phyloP scores from a whole-genome alignment of 2,797 vertebrate genomes.

The Chelidonichthys spinosus region DNA sequence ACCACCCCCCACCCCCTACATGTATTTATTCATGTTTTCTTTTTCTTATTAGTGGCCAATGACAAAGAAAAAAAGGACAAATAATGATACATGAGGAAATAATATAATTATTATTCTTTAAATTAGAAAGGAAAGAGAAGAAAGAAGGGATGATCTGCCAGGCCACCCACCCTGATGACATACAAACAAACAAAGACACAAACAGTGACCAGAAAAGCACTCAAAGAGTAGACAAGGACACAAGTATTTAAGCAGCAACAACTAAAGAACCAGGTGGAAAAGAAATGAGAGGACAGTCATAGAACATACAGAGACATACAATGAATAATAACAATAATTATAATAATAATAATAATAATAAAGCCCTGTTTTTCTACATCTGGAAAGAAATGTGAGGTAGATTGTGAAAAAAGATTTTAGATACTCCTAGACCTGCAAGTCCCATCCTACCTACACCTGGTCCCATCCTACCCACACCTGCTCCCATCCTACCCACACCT shows the following conservation, averaged over 20 bases:
- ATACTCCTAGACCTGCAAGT: too few relatives aligned
- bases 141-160: background rate
- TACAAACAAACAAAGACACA: background rate
- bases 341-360: too few relatives aligned
- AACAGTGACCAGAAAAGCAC: conserved; percentile 1
- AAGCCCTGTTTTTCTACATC: too few relatives aligned
- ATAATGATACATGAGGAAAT: background rate
- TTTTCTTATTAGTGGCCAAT: background rate
- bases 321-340: too few relatives aligned
- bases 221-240: background rate
- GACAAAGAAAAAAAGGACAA: background rate
- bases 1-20: too few relatives aligned
- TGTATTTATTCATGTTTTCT: background rate
- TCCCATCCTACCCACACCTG: too few relatives aligned
- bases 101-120: background rate
- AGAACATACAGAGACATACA: background rate
- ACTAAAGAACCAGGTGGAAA: background rate
- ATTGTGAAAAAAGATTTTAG: too few relatives aligned
- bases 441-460: too few relatives aligned
- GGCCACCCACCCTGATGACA: background rate
- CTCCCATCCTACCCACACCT: too few relatives aligned
- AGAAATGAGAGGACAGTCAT: background rate
- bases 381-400: too few relatives aligned
- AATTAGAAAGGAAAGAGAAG: background rate
- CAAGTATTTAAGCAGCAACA: background rate